Percentiles rank a stretch among this genome's conserved stretches.
Conservation (phyloP, 2,113 vertebrate species). For the Haliaeetus leucogaster region DNA sequence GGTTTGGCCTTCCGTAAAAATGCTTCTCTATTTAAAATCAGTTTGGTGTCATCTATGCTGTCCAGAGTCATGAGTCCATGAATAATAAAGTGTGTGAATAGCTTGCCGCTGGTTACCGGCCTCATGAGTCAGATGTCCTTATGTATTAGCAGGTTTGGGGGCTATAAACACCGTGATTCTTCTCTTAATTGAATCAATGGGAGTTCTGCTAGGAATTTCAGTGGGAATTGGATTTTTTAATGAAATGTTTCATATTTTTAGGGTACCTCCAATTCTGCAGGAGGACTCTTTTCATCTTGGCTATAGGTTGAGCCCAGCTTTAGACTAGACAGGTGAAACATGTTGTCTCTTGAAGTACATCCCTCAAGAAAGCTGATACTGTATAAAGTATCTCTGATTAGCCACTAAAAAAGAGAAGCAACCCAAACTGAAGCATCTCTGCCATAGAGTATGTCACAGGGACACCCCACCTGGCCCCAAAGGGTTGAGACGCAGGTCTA, state of each 20-base stretch:
- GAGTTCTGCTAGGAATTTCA: not conserved
- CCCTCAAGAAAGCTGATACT: not conserved
- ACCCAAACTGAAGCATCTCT: not conserved
- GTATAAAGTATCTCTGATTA: not conserved
- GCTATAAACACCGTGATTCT: not conserved
- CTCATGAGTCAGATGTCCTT: not conserved
- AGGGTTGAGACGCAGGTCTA: not conserved
- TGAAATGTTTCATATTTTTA: not conserved
- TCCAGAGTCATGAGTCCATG: not conserved
- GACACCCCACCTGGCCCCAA: too few species aligned
- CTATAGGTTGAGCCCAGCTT: not conserved
- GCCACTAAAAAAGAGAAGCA: not conserved
- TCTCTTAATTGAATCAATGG: not conserved
- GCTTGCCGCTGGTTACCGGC: not conserved
- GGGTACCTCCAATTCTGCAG: not conserved
- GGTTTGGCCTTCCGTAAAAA: not conserved
- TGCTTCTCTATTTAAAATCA: not conserved
- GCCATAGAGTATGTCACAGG: not conserved
- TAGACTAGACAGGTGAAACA: not conserved
- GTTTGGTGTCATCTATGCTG: not conserved
- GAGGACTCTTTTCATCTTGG: not conserved
- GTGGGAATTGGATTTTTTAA: not conserved
- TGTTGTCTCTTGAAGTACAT: not conserved
- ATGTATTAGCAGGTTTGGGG: not conserved
- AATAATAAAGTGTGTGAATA: not conserved